phyloP scores from a whole-genome alignment of 1,140 invertebrate species.

The Chlorops oryzae region DNA sequence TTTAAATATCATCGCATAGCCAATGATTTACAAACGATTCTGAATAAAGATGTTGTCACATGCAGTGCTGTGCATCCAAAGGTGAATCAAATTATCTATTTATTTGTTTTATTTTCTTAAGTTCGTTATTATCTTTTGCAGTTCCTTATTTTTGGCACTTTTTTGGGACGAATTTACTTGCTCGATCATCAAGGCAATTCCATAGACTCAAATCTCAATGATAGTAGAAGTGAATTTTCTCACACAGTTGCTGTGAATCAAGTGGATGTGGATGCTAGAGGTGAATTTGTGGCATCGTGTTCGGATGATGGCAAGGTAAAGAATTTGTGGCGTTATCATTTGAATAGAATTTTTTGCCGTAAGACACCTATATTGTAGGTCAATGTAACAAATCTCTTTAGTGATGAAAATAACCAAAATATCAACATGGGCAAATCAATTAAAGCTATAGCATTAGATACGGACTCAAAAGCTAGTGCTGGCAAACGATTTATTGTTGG shows the following conservation, averaged over 20 bases:
- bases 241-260: conserved; percentile 89
- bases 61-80: conserved; percentile 90
- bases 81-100: conserved; percentile 49
- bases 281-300: conserved; percentile 70
- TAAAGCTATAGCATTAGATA: conserved; percentile 85
- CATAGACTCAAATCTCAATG: conserved; percentile 53
- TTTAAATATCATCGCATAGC: conserved; percentile 84
- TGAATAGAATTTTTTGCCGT: conserved; percentile 28
- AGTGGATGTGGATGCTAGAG: conserved; percentile 87
- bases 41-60: conserved; percentile 76
- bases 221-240: conserved; percentile 58
- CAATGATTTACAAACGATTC: conserved; percentile 80
- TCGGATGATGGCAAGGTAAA: conserved; percentile 87
- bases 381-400: conserved; percentile 73
- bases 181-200: conserved; percentile 90
- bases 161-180: conserved; percentile 83
- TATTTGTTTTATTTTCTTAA: conserved; percentile 1
- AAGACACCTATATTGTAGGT: conserved; percentile 29
- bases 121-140: conserved; percentile 46
- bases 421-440: conserved; percentile 75
- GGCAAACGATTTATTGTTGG: conserved; percentile 79
- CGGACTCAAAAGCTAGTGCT: conserved; percentile 66
- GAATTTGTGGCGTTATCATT: no score
- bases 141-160: conserved; percentile 88
- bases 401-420: conserved; percentile 71